Base-by-base conservation (phyloP, 2,797 vertebrate species). In the Liparis tanakae region DNA sequence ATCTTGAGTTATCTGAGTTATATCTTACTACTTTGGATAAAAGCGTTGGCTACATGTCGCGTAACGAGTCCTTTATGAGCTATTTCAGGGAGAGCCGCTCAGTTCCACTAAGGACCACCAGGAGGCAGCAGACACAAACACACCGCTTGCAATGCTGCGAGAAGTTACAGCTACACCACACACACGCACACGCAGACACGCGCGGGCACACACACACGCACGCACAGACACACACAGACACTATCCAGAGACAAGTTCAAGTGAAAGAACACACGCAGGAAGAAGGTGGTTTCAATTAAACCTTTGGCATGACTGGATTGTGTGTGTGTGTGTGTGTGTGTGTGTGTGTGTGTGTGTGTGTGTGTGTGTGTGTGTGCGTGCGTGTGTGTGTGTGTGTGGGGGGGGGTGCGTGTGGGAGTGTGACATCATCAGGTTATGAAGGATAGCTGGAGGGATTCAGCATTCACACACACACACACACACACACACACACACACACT, bases 381-480 rank as follows among this genome's bases (percentile, higher is more conserved):
- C 85, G 74, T 70, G 94, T 93, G 87, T 0, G 93, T 22, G 7
- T 10, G 20, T 30, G 37, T 17, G 9, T 41, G 34, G 59, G 10
- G 30, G 54, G 18, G 13, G 85, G 75, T 67, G 94, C 54, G 10
- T 30, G 54, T 18, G 13, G 85, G 75, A 70, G 94, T 93, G 88
- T 0, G 93, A 7, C 65, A 75, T 81, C 78, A 81, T 80, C 81
- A 64, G 57, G 22, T 68, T 65, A 63, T 0, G 4, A 75, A 74
- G 75, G 75, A 72, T 60, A 69, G 33, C 22, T 46, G 60, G 33
- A 15, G 59, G 76, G 70, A 76, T 60, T 73, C 70, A 74, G 43
- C 62, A 53, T 30, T 30, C 25, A 30, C 25, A 30, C 63, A 63
- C 64, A 65, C 67, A 66, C 50, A 53, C 43, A 44, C 43, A 44